Conservation (phyloP, 2,888 invertebrate genomes). For the Carterocephalus palaemon region DNA sequence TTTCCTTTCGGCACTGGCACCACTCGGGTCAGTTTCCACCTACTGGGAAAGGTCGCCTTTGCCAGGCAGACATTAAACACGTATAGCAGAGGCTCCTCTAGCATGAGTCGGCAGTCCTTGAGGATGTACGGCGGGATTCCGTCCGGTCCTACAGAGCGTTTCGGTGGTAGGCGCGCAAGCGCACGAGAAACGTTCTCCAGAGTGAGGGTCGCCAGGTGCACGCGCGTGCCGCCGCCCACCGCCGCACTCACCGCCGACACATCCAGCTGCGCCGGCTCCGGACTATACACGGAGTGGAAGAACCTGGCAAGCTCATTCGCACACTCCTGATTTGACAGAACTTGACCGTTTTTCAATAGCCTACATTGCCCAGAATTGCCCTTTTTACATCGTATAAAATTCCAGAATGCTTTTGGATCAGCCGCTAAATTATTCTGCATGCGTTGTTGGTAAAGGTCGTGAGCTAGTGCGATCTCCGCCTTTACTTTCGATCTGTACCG, state of each 20-base stretch:
- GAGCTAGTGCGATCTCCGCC: too few relatives aligned
- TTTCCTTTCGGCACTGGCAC: too few relatives aligned
- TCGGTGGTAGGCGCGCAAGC: slow-evolving; percentile 14
- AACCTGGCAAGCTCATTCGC: background rate
- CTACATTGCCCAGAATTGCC: background rate
- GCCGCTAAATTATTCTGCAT: too few relatives aligned
- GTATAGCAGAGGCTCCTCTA: too few relatives aligned
- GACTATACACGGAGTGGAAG: background rate
- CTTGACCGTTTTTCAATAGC: background rate
- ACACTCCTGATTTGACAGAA: background rate
- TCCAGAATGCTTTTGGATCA: too few relatives aligned
- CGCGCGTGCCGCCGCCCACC: background rate
- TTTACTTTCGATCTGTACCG: too few relatives aligned
- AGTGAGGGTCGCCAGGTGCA: background rate
- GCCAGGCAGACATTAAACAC: slow-evolving; percentile 18
- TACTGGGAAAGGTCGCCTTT: slow-evolving; percentile 2
- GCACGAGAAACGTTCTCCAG: background rate
- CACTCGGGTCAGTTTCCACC: slow-evolving; percentile 20
- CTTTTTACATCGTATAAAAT: too few relatives aligned
- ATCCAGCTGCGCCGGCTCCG: background rate
- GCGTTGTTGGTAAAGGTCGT: too few relatives aligned
- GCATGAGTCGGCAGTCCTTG: slow-evolving; percentile 13
- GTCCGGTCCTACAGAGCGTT: slow-evolving; percentile 26
- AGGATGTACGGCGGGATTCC: slow-evolving; percentile 25
- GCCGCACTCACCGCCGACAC: background rate